Base-by-base conservation (phyloP, 2,888 invertebrate species). In the Caenorhabditis panamensis region DNA sequence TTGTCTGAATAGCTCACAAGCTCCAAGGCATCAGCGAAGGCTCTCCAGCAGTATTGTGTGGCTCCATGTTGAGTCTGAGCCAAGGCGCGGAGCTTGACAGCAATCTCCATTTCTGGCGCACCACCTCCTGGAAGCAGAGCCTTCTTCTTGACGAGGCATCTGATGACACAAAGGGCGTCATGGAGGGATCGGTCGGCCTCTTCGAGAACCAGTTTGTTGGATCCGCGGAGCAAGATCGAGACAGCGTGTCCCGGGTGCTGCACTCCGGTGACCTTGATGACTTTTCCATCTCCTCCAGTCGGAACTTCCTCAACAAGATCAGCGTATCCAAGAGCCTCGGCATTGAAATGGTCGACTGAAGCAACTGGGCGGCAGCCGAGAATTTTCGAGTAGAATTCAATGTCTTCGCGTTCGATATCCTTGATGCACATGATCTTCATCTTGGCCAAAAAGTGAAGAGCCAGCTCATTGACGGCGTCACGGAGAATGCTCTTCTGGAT, bases 371-470 rank as follows among this genome's bases (percentile, higher is more conserved):
- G 84, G 58, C 90, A 90, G 22, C 90, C 91, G 72, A 87, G 87
- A 76, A 91, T 88, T 68, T 82, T 97, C 92, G 96, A 97, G 22
- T 99, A 94, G 92, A 97, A 98, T 90, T 98, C 96, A 86, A 99
- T 95, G 89, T 99, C 98, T 91, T 98, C 98, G 66, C 99, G 94
- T 92, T 99, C 99, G 72, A 99, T 94, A 91, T 99, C 98, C 92
- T 96, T 97, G 64, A 99, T 94, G 0, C 98, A 97, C 95, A 99
- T 95, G 68, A 97, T 96, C 92, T 99, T 99, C 92, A 98, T 96
- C 93, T 99, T 99, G 91, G 97, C 97, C 86, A 99, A 93, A 93
- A 98, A 99, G 92, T 99, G 99, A 87, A 98, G 93, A 0, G 98
- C 98, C 89, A 99, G 93, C 92, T 99, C 98, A 86, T 95, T 97